Percentiles rank a stretch among this genome's conserved stretches.
Conservation (phyloP, 2,888 invertebrate species). For the Hybos culiciformis region DNA sequence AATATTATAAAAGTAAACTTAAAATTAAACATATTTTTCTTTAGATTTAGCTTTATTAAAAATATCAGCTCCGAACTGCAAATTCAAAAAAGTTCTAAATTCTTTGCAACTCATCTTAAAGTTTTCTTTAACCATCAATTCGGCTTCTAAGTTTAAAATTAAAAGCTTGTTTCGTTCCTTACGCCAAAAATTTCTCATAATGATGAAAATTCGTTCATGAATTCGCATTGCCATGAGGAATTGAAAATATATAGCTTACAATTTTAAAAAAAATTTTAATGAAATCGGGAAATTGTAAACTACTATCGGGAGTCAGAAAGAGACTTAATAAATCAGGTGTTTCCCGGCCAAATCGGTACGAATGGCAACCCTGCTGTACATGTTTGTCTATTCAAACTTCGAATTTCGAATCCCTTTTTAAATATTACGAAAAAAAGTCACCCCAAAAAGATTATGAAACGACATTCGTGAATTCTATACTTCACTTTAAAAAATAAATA, state of each 20-base stretch:
- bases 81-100: slow-evolving; percentile 3
- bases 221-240: slow-evolving; percentile 3
- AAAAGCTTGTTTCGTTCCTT: slow-evolving; percentile 3
- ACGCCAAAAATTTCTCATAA: slow-evolving; percentile 5
- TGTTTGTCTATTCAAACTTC: no score
- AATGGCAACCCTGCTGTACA: no score
- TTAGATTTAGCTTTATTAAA: background rate
- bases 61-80: background rate
- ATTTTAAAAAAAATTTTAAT: slow-evolving; percentile 6
- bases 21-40: background rate
- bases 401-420: no score
- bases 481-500: no score
- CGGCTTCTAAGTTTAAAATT: slow-evolving; percentile 4
- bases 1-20: background rate
- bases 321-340: no score
- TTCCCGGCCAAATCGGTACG: no score
- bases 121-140: slow-evolving; percentile 6
- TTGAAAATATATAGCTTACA: slow-evolving; percentile 5
- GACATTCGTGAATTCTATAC: no score
- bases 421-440: no score
- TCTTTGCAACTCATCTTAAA: slow-evolving; percentile 4
- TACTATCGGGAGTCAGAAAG: no score
- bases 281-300: no score
- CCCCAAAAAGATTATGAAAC: no score
- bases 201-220: slow-evolving; percentile 3